Evolutionary conservation across 2,113 vertebrate genomes (phyloP).

Genomic region (Neolamprologus caudopunctatus): DNA sequence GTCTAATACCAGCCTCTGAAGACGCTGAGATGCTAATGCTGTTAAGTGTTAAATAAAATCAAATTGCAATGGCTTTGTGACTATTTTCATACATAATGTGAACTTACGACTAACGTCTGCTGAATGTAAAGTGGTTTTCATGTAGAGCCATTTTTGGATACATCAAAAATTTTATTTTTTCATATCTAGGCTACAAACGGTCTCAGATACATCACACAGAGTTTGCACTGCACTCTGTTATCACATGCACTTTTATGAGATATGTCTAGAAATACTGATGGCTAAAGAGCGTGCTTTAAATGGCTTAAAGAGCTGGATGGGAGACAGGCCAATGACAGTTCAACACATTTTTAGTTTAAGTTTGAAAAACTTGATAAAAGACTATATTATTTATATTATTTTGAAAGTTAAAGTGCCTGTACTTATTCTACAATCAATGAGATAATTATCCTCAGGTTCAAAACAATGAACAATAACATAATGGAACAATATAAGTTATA

Average conservation of each 20-base stretch:
- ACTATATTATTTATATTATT: neutral
- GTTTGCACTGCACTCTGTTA: neutral
- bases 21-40: neutral
- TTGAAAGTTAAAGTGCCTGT: neutral
- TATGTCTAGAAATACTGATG: neutral
- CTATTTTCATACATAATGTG: neutral
- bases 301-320: neutral
- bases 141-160: neutral
- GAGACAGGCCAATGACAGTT: neutral
- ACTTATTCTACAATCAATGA: neutral
- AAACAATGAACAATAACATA: neutral
- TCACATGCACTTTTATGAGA: neutral
- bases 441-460: neutral
- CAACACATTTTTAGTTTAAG: neutral
- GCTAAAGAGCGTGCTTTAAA: neutral
- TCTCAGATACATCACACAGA: neutral
- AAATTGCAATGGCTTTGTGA: neutral
- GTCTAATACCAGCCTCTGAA: neutral
- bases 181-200: neutral
- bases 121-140: neutral
- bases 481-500: neutral
- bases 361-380: neutral
- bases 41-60: neutral
- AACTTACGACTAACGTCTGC: accelerated
- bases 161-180: accelerated